phyloP scores from a whole-genome alignment of 1,140 invertebrate species.

The Tenebrio molitor region DNA sequence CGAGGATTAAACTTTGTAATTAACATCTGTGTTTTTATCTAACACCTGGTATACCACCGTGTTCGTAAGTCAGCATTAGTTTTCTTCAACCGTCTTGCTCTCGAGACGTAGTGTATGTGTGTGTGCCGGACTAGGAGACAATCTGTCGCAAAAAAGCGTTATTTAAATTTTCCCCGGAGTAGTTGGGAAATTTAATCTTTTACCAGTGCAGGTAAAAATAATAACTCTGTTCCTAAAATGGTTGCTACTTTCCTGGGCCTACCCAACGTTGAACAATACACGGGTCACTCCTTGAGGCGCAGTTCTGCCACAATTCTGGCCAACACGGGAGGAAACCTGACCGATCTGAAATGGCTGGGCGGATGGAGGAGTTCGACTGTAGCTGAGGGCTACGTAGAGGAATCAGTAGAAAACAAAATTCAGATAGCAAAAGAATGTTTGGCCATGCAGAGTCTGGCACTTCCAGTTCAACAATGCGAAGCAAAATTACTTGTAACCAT shows the following conservation, averaged over 20 bases:
- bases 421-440: constrained; percentile 3
- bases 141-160: no score
- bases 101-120: no score
- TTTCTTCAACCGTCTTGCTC: no score
- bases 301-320: background rate
- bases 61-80: no score
- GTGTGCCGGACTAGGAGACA: no score
- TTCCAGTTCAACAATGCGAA: background rate
- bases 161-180: no score
- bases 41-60: no score
- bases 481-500: background rate
- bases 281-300: background rate
- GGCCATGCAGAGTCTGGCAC: background rate
- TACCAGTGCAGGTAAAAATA: no score
- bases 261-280: background rate
- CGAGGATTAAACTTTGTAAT: no score
- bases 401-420: constrained; percentile 4
- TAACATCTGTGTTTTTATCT: no score
- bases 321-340: background rate
- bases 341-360: background rate
- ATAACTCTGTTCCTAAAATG: background rate
- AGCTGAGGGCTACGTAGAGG: constrained; percentile 2
- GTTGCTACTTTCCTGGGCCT: background rate
- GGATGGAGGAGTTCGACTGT: background rate
- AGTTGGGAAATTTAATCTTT: no score